Conservation (phyloP, 1,140 invertebrate species). For the Euura lappo region DNA sequence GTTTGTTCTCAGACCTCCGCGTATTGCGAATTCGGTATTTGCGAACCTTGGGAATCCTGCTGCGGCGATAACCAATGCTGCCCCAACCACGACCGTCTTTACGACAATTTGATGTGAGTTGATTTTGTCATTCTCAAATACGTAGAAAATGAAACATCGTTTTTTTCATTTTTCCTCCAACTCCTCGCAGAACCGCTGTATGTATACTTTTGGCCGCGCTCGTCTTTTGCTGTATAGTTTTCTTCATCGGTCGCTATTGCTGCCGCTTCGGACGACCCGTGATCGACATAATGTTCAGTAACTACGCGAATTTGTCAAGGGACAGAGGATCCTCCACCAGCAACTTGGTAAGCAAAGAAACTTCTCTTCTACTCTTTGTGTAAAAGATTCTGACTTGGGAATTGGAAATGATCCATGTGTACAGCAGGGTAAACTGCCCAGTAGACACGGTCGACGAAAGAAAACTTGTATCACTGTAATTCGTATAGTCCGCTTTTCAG, state of each 20-base stretch:
- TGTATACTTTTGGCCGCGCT: neutral
- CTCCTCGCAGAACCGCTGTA: neutral
- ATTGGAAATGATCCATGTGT: too few relatives aligned
- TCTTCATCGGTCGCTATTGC: neutral
- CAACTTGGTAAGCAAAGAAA: neutral
- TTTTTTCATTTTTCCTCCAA: neutral
- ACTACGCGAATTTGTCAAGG: neutral
- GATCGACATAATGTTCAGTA: neutral
- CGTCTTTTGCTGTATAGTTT: neutral
- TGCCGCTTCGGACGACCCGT: neutral
- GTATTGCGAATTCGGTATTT: constrained; percentile 24
- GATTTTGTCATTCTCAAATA: neutral
- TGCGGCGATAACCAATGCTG: constrained; percentile 28
- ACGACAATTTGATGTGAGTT: neutral
- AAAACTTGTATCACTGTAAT: too few relatives aligned
- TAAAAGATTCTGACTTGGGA: too few relatives aligned
- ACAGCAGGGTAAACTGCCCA: too few relatives aligned
- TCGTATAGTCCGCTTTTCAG: too few relatives aligned
- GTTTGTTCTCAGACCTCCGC: constrained; percentile 18
- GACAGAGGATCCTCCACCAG: neutral
- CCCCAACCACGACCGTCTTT: constrained; percentile 4
- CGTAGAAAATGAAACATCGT: neutral
- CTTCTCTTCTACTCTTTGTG: too few relatives aligned
- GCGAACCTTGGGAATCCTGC: constrained; percentile 23
- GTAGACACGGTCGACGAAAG: too few relatives aligned